phyloP scores from a whole-genome alignment of 2,797 vertebrate species.

The Staurois parvus region DNA sequence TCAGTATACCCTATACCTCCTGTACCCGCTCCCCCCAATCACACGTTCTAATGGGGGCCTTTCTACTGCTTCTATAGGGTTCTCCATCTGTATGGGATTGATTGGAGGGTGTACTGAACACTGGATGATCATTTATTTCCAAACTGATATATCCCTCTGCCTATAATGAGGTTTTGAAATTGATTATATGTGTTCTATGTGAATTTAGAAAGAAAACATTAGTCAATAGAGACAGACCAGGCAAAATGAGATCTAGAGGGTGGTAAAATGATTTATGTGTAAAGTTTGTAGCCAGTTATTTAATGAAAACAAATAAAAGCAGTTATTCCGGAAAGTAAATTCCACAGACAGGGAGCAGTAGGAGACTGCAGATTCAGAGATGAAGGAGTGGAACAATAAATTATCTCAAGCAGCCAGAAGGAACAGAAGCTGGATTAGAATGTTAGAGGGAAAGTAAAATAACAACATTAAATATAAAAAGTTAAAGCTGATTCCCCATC shows the following conservation, averaged over 20 bases:
- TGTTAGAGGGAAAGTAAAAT: neutral
- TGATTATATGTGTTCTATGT: neutral
- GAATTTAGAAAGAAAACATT: neutral
- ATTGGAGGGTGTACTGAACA: neutral
- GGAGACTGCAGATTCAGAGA: conserved; percentile 4
- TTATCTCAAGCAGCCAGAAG: neutral
- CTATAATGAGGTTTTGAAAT: neutral
- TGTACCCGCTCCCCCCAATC: no score
- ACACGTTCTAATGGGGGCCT: no score
- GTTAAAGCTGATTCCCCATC: neutral
- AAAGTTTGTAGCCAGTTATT: neutral
- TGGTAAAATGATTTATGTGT: neutral
- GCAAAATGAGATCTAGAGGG: neutral
- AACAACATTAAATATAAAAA: neutral
- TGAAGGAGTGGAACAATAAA: neutral
- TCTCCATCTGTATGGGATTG: no score
- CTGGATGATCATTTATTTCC: neutral
- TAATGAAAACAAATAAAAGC: neutral
- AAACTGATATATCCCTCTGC: neutral
- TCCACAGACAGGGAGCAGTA: conserved; percentile 35
- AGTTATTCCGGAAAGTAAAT: neutral
- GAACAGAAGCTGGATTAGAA: neutral
- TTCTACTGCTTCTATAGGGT: no score
- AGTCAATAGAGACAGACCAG: neutral
- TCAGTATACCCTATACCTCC: no score